These are phyloP conservation scores for Therioaphis trifolii DNA, from an alignment of 2,888 invertebrate species.

Conservation along the genomic window DNA sequence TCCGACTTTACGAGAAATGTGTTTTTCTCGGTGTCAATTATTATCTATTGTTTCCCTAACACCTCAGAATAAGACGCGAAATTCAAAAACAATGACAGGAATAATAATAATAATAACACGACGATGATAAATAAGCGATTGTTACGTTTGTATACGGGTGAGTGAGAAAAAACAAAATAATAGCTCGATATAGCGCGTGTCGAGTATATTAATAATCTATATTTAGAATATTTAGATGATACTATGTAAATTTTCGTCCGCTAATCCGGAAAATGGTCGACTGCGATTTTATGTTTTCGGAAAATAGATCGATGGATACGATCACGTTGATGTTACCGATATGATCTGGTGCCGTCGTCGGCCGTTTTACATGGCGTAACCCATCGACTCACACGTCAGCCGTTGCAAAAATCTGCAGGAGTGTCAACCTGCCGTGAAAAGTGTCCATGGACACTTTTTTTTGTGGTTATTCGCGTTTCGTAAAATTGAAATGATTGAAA, in stretches of 20 bases:
- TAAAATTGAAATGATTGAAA: too few relatives aligned
- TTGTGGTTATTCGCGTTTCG: too few relatives aligned
- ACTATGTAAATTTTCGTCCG: background rate
- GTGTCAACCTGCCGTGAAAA: too few relatives aligned
- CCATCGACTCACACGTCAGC: too few relatives aligned
- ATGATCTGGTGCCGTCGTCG: too few relatives aligned
- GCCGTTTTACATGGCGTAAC: too few relatives aligned
- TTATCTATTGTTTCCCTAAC: constrained; percentile 47
- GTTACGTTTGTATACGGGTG: background rate
- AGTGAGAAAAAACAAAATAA: background rate
- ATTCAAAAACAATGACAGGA: constrained; percentile 40
- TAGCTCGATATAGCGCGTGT: background rate
- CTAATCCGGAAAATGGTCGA: background rate
- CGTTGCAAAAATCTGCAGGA: too few relatives aligned
- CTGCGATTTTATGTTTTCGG: too few relatives aligned
- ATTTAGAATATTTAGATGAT: background rate
- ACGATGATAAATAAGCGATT: background rate
- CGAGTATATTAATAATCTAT: background rate
- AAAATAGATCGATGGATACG: too few relatives aligned
- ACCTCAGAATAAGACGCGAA: constrained; percentile 22
- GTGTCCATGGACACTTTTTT: too few relatives aligned
- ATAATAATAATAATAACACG: background rate
- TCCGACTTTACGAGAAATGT: constrained; percentile 34
- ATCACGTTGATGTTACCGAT: too few relatives aligned
- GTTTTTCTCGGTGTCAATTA: constrained; percentile 43